A percentile compares a stretch with the other conserved stretches of the same genome.
phyloP scores from a whole-genome alignment of 1,140 invertebrate species.

The Drosophila varians region DNA sequence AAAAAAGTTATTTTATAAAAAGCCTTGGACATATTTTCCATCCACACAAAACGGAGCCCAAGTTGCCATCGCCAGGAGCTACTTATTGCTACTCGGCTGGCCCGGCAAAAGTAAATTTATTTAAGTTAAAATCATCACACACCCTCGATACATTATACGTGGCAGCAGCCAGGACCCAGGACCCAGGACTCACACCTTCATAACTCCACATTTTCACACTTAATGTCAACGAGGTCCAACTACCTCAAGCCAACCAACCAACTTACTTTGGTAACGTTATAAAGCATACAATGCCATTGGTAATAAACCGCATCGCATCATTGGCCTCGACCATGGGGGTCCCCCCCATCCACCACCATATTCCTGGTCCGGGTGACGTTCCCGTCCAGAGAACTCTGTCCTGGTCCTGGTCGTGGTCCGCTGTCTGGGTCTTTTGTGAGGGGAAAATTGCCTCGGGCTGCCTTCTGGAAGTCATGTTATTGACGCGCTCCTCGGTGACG shows the following conservation, averaged over 20 bases:
- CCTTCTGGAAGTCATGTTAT: neutral
- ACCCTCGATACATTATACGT: neutral
- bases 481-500: neutral
- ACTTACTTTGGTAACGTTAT: constrained; percentile 64
- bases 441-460: neutral
- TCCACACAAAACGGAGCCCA: neutral
- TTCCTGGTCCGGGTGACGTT: neutral
- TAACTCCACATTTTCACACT: constrained; percentile 53
- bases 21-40: neutral
- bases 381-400: neutral
- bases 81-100: neutral
- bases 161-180: neutral
- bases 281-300: constrained; percentile 70
- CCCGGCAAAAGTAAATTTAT: neutral
- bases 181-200: neutral
- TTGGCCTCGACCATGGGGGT: constrained; percentile 26
- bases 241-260: constrained; percentile 41
- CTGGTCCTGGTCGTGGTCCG: neutral
- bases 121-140: neutral
- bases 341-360: no score
- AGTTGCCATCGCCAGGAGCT: neutral
- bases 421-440: neutral
- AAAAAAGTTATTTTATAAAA: neutral
- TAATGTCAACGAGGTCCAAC: constrained; percentile 40
- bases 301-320: constrained; percentile 72